Conservation (phyloP, 2,888 invertebrate genomes). For the Drosophila emarginata region DNA sequence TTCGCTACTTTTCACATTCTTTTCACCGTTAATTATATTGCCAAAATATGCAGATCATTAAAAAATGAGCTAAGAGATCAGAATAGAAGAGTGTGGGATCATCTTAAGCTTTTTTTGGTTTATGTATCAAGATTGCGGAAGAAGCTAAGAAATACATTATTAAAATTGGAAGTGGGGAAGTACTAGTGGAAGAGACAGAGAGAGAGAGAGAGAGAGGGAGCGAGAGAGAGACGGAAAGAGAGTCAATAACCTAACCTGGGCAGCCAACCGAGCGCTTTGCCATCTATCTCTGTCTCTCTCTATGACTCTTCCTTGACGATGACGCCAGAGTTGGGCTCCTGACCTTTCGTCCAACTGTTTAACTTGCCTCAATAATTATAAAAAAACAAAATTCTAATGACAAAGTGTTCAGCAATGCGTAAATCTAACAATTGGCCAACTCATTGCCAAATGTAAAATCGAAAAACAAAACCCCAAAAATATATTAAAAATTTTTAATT, state of each 20-base stretch:
- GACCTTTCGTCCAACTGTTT: slow-evolving; percentile 58
- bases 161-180: slow-evolving; percentile 21
- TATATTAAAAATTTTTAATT: slow-evolving; percentile 46
- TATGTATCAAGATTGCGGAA: slow-evolving; percentile 33
- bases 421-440: slow-evolving; percentile 65
- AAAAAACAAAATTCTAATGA: slow-evolving; percentile 52
- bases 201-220: slow-evolving; percentile 25
- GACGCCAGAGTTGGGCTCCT: slow-evolving; percentile 49
- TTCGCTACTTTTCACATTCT: slow-evolving; percentile 77
- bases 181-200: not conserved
- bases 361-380: slow-evolving; percentile 55
- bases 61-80: slow-evolving; percentile 49
- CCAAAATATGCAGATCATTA: slow-evolving; percentile 76
- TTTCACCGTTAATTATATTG: slow-evolving; percentile 76
- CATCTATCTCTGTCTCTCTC: not conserved
- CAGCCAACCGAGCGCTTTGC: slow-evolving; percentile 36
- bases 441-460: slow-evolving; percentile 51
- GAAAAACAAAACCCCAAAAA: slow-evolving; percentile 25
- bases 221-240: slow-evolving; percentile 4
- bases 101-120: slow-evolving; percentile 30
- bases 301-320: slow-evolving; percentile 45
- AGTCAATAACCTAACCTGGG: slow-evolving; percentile 62
- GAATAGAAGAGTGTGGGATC: slow-evolving; percentile 47
- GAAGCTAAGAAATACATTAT: slow-evolving; percentile 35
- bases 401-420: slow-evolving; percentile 78